Conservation (phyloP, 2,797 vertebrate species). For the Mormyrops attenuatus region DNA sequence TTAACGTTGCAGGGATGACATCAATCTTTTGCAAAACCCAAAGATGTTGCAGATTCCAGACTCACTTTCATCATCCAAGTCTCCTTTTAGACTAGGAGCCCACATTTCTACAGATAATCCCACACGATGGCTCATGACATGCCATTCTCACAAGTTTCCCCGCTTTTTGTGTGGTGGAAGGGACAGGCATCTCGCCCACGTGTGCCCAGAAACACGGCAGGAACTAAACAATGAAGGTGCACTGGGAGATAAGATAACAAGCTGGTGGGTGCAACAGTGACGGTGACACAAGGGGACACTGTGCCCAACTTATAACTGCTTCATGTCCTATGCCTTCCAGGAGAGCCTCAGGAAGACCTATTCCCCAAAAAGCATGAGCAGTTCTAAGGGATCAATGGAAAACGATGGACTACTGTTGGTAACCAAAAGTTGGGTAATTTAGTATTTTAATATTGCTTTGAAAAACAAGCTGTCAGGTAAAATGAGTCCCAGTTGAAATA, state of each 20-base stretch:
- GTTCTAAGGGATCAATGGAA: background rate
- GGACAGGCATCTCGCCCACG: background rate
- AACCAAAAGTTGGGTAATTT: background rate
- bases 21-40: background rate
- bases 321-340: background rate
- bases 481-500: background rate
- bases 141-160: background rate
- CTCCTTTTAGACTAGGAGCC: background rate
- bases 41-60: background rate
- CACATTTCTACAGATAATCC: background rate
- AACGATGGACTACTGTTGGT: background rate
- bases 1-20: background rate
- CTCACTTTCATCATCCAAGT: background rate
- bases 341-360: background rate
- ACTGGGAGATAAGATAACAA: background rate
- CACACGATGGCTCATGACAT: background rate
- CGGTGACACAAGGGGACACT: background rate
- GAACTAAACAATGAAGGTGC: constrained; percentile 2
- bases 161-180: background rate
- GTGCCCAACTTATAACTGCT: background rate
- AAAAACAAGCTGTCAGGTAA: background rate
- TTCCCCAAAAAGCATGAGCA: background rate
- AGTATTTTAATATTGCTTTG: background rate
- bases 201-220: background rate
- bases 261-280: background rate